A percentile compares a stretch with the other conserved stretches of the same genome.
phyloP scores from a whole-genome alignment of 2,113 vertebrate genomes.

The Cynopterus brachyotis region DNA sequence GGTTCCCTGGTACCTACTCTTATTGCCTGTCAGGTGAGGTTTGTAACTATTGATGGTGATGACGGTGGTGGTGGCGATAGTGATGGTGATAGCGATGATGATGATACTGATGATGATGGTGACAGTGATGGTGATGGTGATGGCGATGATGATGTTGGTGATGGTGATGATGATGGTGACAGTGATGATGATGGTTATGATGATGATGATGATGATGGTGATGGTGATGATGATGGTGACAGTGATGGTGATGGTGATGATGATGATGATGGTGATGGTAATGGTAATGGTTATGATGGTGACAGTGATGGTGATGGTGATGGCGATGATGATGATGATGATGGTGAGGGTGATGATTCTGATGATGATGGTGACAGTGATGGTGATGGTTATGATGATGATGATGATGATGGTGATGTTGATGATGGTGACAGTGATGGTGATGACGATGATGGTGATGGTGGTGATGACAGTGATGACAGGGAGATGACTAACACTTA shows the following conservation, averaged over 20 bases:
- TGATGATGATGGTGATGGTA: rapidly evolving
- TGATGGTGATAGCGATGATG: rapidly evolving
- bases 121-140: rapidly evolving
- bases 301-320: rapidly evolving
- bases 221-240: rapidly evolving
- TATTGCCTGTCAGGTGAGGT: background rate
- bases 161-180: rapidly evolving
- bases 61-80: rapidly evolving
- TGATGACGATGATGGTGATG: rapidly evolving
- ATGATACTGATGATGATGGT: rapidly evolving
- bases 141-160: rapidly evolving
- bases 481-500: too few relatives aligned
- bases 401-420: rapidly evolving
- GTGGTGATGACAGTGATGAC: background rate
- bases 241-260: rapidly evolving
- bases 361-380: rapidly evolving
- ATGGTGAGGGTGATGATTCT: background rate
- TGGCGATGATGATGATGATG: too few relatives aligned
- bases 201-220: rapidly evolving
- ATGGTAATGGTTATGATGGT: rapidly evolving
- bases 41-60: background rate
- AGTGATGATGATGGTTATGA: rapidly evolving
- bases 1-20: background rate
- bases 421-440: rapidly evolving
- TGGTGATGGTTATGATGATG: rapidly evolving